Evolutionary conservation across 2,888 invertebrate species (phyloP).

Genomic region (Erebia epiphron): DNA sequence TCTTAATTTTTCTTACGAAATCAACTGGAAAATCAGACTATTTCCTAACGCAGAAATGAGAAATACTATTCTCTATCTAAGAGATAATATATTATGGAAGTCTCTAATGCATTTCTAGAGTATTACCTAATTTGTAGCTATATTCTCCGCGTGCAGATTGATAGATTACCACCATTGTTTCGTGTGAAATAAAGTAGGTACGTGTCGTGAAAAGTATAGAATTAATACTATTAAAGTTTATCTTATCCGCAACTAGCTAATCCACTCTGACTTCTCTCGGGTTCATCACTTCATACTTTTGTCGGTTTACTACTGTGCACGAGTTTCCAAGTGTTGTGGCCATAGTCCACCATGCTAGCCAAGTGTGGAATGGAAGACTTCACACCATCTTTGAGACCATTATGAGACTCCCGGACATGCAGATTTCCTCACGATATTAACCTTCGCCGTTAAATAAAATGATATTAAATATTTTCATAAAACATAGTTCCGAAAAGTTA

Average conservation of each 20-base stretch:
- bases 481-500: too few relatives aligned
- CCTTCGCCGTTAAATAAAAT: too few relatives aligned
- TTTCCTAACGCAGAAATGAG: slow-evolving; percentile 11
- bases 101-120: slow-evolving; percentile 28
- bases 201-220: background rate
- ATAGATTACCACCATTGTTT: slow-evolving; percentile 39
- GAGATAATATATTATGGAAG: slow-evolving; percentile 35
- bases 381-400: too few relatives aligned
- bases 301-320: too few relatives aligned
- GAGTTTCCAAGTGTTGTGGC: too few relatives aligned
- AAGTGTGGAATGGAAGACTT: too few relatives aligned
- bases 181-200: slow-evolving; percentile 42
- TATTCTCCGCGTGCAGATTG: slow-evolving; percentile 31
- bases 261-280: too few relatives aligned
- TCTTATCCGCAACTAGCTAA: background rate
- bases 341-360: too few relatives aligned
- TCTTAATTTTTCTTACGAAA: background rate
- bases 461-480: too few relatives aligned
- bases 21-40: slow-evolving; percentile 33
- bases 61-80: slow-evolving; percentile 24
- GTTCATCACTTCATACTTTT: too few relatives aligned
- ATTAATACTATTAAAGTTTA: background rate
- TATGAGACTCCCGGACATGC: too few relatives aligned
- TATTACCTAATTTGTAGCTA: slow-evolving; percentile 32
- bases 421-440: too few relatives aligned